Evolutionary conservation across 2,888 invertebrate genomes (phyloP).

Genomic region (Diarsia rubi): DNA sequence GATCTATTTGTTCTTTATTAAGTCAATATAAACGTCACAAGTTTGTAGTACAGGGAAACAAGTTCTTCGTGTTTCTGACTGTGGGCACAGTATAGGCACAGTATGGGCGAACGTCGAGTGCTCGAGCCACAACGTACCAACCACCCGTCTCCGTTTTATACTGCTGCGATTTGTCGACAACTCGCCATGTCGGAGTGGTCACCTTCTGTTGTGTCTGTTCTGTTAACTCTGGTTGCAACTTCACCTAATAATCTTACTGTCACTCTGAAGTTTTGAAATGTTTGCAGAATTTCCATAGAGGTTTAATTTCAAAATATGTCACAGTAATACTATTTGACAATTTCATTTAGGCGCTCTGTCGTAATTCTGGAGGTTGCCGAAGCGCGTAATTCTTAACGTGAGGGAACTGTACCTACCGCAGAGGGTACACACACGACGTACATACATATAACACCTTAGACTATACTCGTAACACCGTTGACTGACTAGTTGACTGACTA

Average conservation of each 20-base stretch:
- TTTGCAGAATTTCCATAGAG: neutral
- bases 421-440: no score
- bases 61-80: neutral
- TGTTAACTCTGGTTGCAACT: neutral
- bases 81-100: no score
- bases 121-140: neutral
- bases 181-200: neutral
- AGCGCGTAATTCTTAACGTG: neutral
- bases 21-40: slow-evolving; percentile 9
- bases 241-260: neutral
- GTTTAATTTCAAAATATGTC: neutral
- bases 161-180: neutral
- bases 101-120: neutral
- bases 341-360: neutral
- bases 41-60: slow-evolving; percentile 1
- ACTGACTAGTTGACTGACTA: slow-evolving; percentile 11
- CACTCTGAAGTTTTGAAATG: neutral
- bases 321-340: neutral
- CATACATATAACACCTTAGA: no score
- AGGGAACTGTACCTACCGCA: neutral
- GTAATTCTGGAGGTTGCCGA: neutral
- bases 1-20: slow-evolving; percentile 15
- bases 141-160: neutral
- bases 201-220: neutral
- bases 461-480: slow-evolving; percentile 1